Conservation (phyloP, 1,140 invertebrate species). For the Sminthurides bifidus region DNA sequence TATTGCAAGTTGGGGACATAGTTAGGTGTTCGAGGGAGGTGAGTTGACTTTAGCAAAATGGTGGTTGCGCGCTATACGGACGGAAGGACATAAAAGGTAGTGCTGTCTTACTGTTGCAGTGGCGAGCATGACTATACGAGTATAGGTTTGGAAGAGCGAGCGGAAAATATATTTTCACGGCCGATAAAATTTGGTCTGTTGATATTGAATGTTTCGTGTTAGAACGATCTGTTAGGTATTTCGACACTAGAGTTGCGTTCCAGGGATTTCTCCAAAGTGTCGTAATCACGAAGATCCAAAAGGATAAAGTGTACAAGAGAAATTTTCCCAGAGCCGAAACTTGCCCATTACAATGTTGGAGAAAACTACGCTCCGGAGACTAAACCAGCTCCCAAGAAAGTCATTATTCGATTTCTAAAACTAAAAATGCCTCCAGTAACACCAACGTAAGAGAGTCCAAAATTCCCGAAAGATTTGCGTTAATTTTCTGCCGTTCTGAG, state of each 20-base stretch:
- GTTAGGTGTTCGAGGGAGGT: too few species aligned
- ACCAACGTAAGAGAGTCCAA: constrained; percentile 34
- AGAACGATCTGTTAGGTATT: constrained; percentile 32
- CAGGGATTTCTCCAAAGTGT: constrained; percentile 30
- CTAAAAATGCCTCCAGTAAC: constrained; percentile 33
- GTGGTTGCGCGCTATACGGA: neutral
- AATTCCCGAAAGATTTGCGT: constrained; percentile 51
- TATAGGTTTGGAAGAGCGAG: neutral
- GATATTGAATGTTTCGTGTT: constrained; percentile 32
- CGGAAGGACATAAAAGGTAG: neutral
- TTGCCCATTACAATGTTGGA: constrained; percentile 33
- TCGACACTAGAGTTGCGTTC: constrained; percentile 25
- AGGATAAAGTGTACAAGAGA: constrained; percentile 29
- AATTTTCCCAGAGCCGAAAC: constrained; percentile 28
- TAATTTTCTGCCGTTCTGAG: constrained; percentile 59
- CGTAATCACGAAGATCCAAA: constrained; percentile 32
- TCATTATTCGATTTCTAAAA: constrained; percentile 36
- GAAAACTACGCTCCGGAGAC: constrained; percentile 32
- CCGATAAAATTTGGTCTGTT: constrained; percentile 32
- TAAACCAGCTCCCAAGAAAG: constrained; percentile 32
- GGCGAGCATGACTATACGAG: neutral
- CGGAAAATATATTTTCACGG: constrained; percentile 29
- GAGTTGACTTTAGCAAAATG: too few species aligned
- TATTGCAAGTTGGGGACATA: too few species aligned
- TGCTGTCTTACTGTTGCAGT: neutral